These are phyloP conservation scores for Manis crassicaudata DNA, from an alignment of 2,797 vertebrate genomes.

Conservation along the genomic window DNA sequence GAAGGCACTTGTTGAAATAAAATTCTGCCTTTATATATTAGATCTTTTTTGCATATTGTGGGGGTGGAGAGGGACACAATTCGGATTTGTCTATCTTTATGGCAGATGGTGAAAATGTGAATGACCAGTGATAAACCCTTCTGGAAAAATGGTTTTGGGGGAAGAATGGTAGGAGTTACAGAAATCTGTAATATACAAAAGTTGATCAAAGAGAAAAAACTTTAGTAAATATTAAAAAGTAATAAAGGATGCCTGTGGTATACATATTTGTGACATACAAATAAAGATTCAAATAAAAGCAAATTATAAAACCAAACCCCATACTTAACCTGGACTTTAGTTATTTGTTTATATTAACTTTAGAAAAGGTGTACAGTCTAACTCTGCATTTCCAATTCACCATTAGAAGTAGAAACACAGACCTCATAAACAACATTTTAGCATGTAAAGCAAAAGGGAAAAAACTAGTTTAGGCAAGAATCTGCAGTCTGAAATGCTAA, in stretches of 20 bases:
- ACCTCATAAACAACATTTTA: background rate
- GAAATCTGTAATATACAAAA: conserved; percentile 18
- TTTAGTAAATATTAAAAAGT: conserved; percentile 43
- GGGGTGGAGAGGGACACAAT: background rate
- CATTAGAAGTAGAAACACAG: conserved; percentile 28
- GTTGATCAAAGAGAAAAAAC: background rate
- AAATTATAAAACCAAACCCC: conserved; percentile 51
- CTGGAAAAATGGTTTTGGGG: background rate
- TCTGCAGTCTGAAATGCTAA: conserved; percentile 39
- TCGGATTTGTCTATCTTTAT: conserved; percentile 47
- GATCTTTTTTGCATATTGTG: background rate
- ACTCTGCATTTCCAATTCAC: background rate
- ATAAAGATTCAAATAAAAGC: conserved; percentile 48
- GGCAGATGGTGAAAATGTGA: background rate
- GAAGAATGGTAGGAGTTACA: background rate
- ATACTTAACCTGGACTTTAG: background rate
- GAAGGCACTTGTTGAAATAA: background rate
- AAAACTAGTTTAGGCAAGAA: conserved; percentile 40
- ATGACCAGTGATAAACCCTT: background rate
- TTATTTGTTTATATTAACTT: conserved; percentile 39
- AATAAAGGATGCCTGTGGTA: conserved; percentile 25
- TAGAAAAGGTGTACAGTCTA: background rate
- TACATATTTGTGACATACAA: background rate
- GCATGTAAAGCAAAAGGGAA: background rate
- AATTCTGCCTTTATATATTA: background rate